Percentiles rank a stretch among this genome's conserved stretches.
Evolutionary conservation across 2,113 vertebrate species (phyloP).

Genomic region (Riparia riparia): DNA sequence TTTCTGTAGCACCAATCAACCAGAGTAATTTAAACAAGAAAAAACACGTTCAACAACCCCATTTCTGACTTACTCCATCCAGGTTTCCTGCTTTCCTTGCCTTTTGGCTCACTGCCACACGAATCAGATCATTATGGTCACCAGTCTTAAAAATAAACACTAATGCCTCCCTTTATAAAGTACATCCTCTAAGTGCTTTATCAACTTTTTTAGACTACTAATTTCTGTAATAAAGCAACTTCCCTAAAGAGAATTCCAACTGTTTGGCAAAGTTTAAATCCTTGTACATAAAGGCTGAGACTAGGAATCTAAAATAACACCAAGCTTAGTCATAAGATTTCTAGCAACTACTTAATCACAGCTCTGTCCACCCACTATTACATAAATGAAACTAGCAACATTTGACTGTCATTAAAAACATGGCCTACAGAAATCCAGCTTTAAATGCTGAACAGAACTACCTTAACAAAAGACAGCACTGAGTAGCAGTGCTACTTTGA

Average conservation of each 20-base stretch:
- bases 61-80: constrained; percentile 5
- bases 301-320: constrained; percentile 10
- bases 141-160: constrained; percentile 36
- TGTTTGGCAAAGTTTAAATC: not conserved
- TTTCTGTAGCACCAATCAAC: not conserved
- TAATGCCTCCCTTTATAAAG: constrained; percentile 9
- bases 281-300: not conserved
- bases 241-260: not conserved
- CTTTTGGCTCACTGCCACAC: constrained; percentile 45
- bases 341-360: constrained; percentile 39
- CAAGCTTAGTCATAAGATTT: constrained; percentile 52
- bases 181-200: not conserved
- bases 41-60: constrained; percentile 18
- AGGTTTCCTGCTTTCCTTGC: constrained; percentile 44
- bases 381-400: constrained; percentile 33
- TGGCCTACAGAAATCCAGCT: not conserved
- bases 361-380: constrained; percentile 17
- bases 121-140: not conserved
- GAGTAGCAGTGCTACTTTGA: not conserved
- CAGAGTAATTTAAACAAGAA: constrained; percentile 39
- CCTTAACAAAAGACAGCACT: not conserved
- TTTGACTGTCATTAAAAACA: constrained; percentile 31
- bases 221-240: not conserved
- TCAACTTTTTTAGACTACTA: not conserved
- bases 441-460: not conserved